Evolutionary conservation across 2,888 invertebrate genomes (phyloP), one percentile per base, ranked within the genome.

Genomic region (Philereme transversata): DNA sequence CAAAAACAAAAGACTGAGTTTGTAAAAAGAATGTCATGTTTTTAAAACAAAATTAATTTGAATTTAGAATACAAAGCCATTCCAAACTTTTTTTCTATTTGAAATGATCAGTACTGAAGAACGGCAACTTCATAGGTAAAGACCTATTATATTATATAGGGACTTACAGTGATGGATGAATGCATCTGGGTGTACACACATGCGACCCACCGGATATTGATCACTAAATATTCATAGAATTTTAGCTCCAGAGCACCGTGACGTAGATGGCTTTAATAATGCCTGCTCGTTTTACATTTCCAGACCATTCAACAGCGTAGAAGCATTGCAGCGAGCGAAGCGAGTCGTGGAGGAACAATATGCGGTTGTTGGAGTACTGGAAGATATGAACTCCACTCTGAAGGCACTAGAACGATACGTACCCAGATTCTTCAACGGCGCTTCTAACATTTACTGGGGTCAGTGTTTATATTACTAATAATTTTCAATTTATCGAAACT

Each of bases 361-460:
- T 78, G 95, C 97, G 0, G 97, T 97, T 0, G 97, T 98, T 4
- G 97, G 97, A 0, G 96, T 97, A 0, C 93, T 98, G 1, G 97
- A 97, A 79, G 97, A 97, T 76, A 93, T 97, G 82, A 97, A 97
- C 86, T 94, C 96, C 2, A 97, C 97, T 0, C 90, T 97, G 10
- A 94, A 96, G 4, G 97, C 97, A n/a, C 91, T 97, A 60, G 97
- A 98, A 85, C 94, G 96, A 76, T 97, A 97, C 82, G 93, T 97
- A 68, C 97, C 97, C 0, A 90, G 95, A 69, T 98, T 97, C 89
- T 98, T 97, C 86, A 89, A 92, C 45, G 97, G 97, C 45, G 97
- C 97, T 90, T 94, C 4, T 92, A 95, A 67, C 92, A 47, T 97
- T 58, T 97, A 97, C 83, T 96, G 95, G 93, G 96, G 97, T 97